Evolutionary conservation across 37 sponge, comb jelly and placozoan species (phyloP).

Genomic region (Geodia barretti): DNA sequence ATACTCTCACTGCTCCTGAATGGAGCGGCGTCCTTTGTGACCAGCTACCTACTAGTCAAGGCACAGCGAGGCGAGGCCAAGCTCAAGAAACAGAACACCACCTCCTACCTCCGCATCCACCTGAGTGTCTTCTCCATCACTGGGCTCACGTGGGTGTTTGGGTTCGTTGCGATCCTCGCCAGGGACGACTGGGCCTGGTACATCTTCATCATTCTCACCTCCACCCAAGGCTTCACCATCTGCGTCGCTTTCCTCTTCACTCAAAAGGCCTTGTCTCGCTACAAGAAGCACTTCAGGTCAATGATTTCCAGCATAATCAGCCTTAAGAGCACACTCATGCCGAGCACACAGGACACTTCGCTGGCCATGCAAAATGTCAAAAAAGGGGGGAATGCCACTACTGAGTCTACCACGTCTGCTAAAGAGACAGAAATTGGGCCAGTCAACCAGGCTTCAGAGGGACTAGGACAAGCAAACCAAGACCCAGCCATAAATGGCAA

Average conservation of each 20-base stretch:
- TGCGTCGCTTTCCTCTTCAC: constrained; percentile 34
- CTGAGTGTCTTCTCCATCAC: constrained; percentile 23
- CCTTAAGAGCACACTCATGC: too few species aligned
- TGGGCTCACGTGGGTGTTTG: constrained; percentile 67
- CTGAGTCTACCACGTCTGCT: too few species aligned
- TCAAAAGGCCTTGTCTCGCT: constrained; percentile 25
- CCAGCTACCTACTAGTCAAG: background rate
- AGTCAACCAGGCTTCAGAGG: too few species aligned
- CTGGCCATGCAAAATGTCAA: too few species aligned
- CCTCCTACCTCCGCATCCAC: constrained; percentile 15
- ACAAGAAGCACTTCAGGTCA: too few species aligned
- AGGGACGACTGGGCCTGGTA: constrained; percentile 52
- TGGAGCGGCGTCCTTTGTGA: background rate
- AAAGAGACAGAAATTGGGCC: too few species aligned
- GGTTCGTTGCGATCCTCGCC: constrained; percentile 37
- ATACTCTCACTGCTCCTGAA: constrained; percentile 22
- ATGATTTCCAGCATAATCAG: too few species aligned
- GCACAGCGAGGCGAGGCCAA: background rate
- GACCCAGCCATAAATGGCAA: too few species aligned
- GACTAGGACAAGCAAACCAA: too few species aligned
- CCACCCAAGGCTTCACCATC: constrained; percentile 45
- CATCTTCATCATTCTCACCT: constrained; percentile 59
- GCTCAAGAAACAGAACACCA: background rate
- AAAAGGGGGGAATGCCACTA: too few species aligned
- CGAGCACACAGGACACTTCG: too few species aligned